Conservation (phyloP, 2,113 vertebrate species). For the Dromiciops gliroides region DNA sequence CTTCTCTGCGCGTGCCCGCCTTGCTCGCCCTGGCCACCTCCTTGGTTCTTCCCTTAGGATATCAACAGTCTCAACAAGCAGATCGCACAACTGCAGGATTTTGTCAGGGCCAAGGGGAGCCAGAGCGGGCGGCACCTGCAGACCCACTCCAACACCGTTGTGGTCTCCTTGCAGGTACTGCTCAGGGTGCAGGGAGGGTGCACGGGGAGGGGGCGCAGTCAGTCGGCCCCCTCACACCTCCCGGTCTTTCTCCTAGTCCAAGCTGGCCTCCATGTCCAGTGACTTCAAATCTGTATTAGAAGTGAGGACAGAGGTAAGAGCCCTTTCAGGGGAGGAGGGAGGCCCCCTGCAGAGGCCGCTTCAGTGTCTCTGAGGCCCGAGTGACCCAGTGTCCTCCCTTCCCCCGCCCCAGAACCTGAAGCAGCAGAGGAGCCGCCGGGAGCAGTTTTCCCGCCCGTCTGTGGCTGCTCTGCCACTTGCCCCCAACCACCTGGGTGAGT, state of each 20-base stretch:
- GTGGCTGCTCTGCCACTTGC: slow-evolving; percentile 86
- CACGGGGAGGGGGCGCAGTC: background rate
- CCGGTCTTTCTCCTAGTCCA: slow-evolving; percentile 86
- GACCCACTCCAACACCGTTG: slow-evolving; percentile 95
- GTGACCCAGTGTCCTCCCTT: background rate
- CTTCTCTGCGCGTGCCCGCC: no score
- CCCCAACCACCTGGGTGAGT: slow-evolving; percentile 91
- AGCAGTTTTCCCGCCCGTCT: slow-evolving; percentile 92
- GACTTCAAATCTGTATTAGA: slow-evolving; percentile 96
- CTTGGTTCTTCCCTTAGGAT: slow-evolving; percentile 83
- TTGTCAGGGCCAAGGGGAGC: slow-evolving; percentile 88
- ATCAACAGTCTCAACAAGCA: slow-evolving; percentile 96
- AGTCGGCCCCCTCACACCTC: background rate
- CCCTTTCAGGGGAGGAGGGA: background rate
- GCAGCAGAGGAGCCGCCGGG: slow-evolving; percentile 93
- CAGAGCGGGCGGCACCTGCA: slow-evolving; percentile 93
- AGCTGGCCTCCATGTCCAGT: slow-evolving; percentile 95
- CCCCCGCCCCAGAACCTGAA: slow-evolving; percentile 89
- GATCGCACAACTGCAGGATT: slow-evolving; percentile 93
- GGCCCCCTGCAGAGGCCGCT: no score
- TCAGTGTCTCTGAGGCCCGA: no score
- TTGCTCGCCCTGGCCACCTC: background rate
- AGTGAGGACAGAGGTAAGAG: slow-evolving; percentile 94
- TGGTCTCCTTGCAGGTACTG: slow-evolving; percentile 93
- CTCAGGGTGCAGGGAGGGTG: background rate